phyloP scores from a whole-genome alignment of 2,888 invertebrate genomes.

The Osmoderma eremita region DNA sequence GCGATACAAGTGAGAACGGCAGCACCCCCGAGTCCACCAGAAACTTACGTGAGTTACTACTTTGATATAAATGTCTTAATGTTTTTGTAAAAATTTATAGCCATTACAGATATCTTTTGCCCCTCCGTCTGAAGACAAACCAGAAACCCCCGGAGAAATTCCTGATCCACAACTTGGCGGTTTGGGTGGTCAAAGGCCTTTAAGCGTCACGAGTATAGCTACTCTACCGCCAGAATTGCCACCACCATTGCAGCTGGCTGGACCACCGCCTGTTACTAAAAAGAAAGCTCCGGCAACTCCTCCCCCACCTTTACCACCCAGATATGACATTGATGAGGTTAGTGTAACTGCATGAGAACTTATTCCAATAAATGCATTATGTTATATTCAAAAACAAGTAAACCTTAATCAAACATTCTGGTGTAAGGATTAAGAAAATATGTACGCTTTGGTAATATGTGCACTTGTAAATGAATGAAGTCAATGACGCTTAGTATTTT shows the following conservation, averaged over 20 bases:
- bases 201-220: conserved; percentile 70
- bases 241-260: conserved; percentile 63
- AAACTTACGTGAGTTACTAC: conserved; percentile 54
- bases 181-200: conserved; percentile 81
- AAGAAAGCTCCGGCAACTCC: conserved; percentile 67
- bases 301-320: conserved; percentile 70
- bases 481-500: too few relatives aligned
- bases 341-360: conserved; percentile 2
- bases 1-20: conserved; percentile 68
- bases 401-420: too few relatives aligned
- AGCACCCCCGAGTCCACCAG: conserved; percentile 58
- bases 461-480: background rate
- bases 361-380: too few relatives aligned
- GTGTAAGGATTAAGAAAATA: too few relatives aligned
- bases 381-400: too few relatives aligned
- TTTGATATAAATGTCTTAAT: conserved; percentile 9
- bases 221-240: conserved; percentile 67
- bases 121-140: conserved; percentile 70
- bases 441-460: too few relatives aligned
- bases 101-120: conserved; percentile 56
- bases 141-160: conserved; percentile 81
- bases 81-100: conserved; percentile 26
- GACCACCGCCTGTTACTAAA: conserved; percentile 66
- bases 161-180: conserved; percentile 81
- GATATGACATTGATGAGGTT: conserved; percentile 70